phyloP scores from a whole-genome alignment of 2,797 vertebrate genomes.

The Urocyon cinereoargenteus region DNA sequence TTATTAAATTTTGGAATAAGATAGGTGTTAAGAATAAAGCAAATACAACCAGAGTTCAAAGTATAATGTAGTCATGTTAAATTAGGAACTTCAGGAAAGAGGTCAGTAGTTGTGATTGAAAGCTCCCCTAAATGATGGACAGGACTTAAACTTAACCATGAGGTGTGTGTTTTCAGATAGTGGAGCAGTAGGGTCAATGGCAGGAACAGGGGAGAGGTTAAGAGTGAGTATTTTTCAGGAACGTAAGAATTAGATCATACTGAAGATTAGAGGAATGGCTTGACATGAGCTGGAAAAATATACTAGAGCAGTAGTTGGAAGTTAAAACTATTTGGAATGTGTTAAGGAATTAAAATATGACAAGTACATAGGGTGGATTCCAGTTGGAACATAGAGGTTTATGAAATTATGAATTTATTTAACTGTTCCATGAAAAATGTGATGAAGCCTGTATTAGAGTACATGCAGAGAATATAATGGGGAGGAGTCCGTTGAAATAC shows the following conservation, averaged over 20 bases:
- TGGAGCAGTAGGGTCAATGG: not conserved
- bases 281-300: not conserved
- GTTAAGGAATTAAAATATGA: not conserved
- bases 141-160: not conserved
- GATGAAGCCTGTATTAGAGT: not conserved
- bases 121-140: not conserved
- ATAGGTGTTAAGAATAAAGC: not conserved
- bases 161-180: not conserved
- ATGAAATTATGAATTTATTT: not conserved
- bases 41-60: not conserved
- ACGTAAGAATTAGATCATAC: not conserved
- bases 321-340: not conserved
- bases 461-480: not conserved
- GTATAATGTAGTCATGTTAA: not conserved
- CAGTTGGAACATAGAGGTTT: not conserved
- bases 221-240: not conserved
- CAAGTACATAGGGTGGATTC: not conserved
- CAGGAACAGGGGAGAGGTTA: not conserved
- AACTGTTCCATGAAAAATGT: not conserved
- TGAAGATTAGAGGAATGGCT: not conserved
- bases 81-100: not conserved
- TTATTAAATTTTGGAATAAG: not conserved
- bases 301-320: not conserved
- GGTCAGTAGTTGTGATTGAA: not conserved
- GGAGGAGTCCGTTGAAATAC: not conserved